Base-by-base conservation (phyloP, 1,140 invertebrate species). In the Leptinotarsa texana region DNA sequence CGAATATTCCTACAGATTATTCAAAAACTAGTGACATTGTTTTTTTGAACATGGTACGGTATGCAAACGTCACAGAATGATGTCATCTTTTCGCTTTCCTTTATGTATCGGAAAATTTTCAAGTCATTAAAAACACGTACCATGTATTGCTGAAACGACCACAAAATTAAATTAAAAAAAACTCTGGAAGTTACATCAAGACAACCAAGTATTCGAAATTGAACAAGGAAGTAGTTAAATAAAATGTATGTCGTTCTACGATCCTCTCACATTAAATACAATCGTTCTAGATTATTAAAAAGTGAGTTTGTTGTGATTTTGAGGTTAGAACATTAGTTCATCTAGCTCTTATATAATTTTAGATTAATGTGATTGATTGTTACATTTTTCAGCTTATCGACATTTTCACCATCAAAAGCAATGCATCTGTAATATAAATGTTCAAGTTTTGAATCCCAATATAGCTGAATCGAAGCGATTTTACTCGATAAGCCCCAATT, bases 71-170 rank as follows among this genome's bases (percentile, higher is more conserved):
- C 76, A 77, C 33, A 51, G 51, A 24, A 62, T 73, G 74, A 72
- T 77, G 74, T 77, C 76, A 77, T 69, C 67, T 75, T 62, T 69
- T 63, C 67, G 24, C 63, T 71, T 51, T 77, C 67, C 63, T 73
- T 63, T 70, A 57, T 75, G 42, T 77, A 49, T 74, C 74, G 78
- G 72, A 76, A 79, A 79, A 78, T 78, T 78, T 74, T 74, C 61
- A 76, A 67, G 76, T 78, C 74, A 79, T 68, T 15, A 17, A 62
- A 73, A 69, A 66, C 63, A 51, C 22, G 33, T 63, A 75, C 21
- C 65, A 57, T 71, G 47, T n/a, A 17, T 18, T 42, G 68, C 6
- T 57, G 67, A 49, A 69, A 48, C 42, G 27, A 68, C 33, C 11
- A 63, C 15, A 76, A 48, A 73, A 63, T 66, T 69, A 24, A 61